Percentiles rank a stretch among this genome's conserved stretches.
phyloP scores from a whole-genome alignment of 2,113 vertebrate genomes.

The Panurus biarmicus region DNA sequence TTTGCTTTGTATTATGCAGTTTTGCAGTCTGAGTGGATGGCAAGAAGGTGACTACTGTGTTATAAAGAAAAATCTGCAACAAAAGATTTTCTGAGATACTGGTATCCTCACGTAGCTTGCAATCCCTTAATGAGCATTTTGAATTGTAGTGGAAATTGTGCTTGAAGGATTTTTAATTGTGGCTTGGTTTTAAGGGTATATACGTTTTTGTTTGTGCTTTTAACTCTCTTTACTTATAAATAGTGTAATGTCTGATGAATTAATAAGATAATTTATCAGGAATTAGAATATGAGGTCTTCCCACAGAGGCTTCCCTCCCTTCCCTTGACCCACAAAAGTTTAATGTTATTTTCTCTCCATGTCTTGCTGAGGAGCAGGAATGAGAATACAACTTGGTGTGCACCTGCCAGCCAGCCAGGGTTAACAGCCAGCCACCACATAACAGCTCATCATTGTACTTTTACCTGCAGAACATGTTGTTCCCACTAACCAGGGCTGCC shows the following conservation, averaged over 20 bases:
- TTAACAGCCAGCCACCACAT: neutral
- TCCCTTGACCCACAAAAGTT: neutral
- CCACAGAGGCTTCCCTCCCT: neutral
- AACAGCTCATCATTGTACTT: neutral
- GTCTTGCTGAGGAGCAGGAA: neutral
- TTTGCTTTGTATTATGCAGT: neutral
- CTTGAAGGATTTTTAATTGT: neutral
- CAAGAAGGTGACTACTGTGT: neutral
- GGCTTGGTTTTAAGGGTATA: neutral
- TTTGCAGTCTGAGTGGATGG: neutral
- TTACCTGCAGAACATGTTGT: neutral
- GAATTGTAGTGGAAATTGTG: neutral
- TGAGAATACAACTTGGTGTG: neutral
- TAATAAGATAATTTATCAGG: neutral
- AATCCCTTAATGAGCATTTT: neutral
- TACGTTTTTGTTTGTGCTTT: neutral
- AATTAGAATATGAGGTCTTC: neutral
- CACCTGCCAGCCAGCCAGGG: neutral
- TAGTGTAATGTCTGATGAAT: neutral
- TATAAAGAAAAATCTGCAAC: neutral
- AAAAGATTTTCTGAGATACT: neutral
- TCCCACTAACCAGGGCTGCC: neutral
- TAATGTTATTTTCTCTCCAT: neutral
- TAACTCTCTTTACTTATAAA: neutral
- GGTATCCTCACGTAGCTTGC: neutral